Base-by-base conservation (phyloP, 2,797 vertebrate species). In the Nyctibius grandis region DNA sequence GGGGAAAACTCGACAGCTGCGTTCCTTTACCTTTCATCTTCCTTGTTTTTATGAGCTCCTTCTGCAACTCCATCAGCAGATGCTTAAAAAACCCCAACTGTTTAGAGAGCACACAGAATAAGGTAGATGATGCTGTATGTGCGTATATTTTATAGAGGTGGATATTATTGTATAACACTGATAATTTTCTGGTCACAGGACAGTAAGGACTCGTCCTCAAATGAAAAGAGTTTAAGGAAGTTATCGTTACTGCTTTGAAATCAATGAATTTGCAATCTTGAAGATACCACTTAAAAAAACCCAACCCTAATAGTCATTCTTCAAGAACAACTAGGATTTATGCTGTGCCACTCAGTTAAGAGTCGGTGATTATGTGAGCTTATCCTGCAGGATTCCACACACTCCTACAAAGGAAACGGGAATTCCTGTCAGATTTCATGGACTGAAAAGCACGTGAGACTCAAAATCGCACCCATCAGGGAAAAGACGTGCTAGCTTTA, bases 1-100 rank as follows among this genome's bases (percentile, higher is more conserved):
- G 50, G 82, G 36, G 31, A 9, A 18, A 64, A 23, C 54, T 50
- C 88, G 93, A 93, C 96, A 94, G 81, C 85, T 53, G 65, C 0
- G 5, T 29, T 82, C 73, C 26, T 91, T 76, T 90, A n/a, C 73
- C 78, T 96, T 88, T 91, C 89, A 85, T 89, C 91, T 21, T 28
- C 20, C 29, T 57, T 6, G 90, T 34, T 44, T 82, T 50, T 22
- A 48, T 0, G 16, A 56, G 79, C 90, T 91, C 57, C 87, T 78
- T 48, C 90, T 45, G 92, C 95, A 79, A 40, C 54, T 91, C 72
- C 83, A 51, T 36, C 83, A 54, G 72, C 89, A 93, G 72, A 63
- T 74, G 93, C 63, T 88, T 53, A 31, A 76, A 70, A 64, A 54
- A 11, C 2, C 75, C 67, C 36, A 31, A 57, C 48, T 33, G 56